Percentiles rank a stretch among this genome's conserved stretches.
phyloP scores from a whole-genome alignment of 2,113 vertebrate genomes.

The Poecilia latipinna region DNA sequence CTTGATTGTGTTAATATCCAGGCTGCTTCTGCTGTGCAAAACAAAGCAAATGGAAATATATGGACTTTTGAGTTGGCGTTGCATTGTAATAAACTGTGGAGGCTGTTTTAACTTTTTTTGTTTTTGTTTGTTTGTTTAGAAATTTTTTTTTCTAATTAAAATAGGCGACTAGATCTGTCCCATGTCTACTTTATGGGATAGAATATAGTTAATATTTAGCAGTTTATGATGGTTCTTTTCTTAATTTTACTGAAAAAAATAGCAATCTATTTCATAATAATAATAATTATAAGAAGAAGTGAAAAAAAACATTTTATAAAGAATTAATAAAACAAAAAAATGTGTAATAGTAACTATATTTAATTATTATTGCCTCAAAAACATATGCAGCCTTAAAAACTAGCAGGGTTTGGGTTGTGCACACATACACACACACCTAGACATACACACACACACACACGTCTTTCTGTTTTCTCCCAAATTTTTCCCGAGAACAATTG shows the following conservation, averaged over 20 bases:
- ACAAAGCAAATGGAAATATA: conserved; percentile 16
- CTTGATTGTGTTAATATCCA: conserved; percentile 18
- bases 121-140: not conserved
- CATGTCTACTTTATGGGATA: not conserved
- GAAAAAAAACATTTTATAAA: no score
- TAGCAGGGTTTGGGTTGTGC: not conserved
- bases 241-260: no score
- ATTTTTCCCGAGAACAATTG: conserved; percentile 1
- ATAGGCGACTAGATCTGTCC: not conserved
- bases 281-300: not conserved
- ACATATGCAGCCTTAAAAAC: not conserved
- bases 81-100: not conserved
- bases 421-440: conserved; percentile 1
- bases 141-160: not conserved
- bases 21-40: conserved; percentile 14
- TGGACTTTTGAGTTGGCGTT: not conserved
- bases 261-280: not conserved
- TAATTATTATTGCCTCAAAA: not conserved
- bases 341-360: no score
- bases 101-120: not conserved
- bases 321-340: no score
- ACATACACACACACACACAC: not conserved
- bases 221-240: not conserved
- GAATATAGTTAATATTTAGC: not conserved
- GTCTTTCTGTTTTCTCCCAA: not conserved